These are phyloP conservation scores for Anseranas semipalmata DNA, from an alignment of 2,113 vertebrate species.

Conservation along the genomic window DNA sequence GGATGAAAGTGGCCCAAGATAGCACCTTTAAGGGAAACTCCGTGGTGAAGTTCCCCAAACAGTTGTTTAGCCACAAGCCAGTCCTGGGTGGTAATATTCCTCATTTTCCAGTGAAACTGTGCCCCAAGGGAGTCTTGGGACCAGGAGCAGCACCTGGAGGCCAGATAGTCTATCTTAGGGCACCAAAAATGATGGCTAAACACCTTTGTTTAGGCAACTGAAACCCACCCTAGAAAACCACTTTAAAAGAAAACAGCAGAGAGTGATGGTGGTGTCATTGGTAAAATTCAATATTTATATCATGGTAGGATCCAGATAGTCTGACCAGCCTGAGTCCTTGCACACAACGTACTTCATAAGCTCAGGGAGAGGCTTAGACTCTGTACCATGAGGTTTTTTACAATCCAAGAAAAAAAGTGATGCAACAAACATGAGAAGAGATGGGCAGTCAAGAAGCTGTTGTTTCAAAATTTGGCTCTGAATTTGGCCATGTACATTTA, in stretches of 20 bases:
- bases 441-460: background rate
- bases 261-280: background rate
- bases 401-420: background rate
- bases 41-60: background rate
- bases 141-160: background rate
- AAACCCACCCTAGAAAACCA: background rate
- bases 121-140: background rate
- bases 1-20: background rate
- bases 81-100: background rate
- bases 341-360: background rate
- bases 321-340: background rate
- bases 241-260: background rate
- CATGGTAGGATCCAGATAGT: background rate
- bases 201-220: background rate
- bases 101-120: background rate
- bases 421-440: background rate
- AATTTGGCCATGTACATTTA: background rate
- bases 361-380: background rate
- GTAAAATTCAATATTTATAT: background rate
- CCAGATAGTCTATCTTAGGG: fast-evolving
- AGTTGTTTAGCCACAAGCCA: background rate
- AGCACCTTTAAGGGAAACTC: background rate
- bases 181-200: background rate
- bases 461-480: background rate
- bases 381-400: background rate